A percentile compares a stretch with the other conserved stretches of the same genome.
These are phyloP conservation scores for Eucidaris tribuloides DNA, from an alignment of 35 echinoderm and acorn worm species.

Conservation along the genomic window DNA sequence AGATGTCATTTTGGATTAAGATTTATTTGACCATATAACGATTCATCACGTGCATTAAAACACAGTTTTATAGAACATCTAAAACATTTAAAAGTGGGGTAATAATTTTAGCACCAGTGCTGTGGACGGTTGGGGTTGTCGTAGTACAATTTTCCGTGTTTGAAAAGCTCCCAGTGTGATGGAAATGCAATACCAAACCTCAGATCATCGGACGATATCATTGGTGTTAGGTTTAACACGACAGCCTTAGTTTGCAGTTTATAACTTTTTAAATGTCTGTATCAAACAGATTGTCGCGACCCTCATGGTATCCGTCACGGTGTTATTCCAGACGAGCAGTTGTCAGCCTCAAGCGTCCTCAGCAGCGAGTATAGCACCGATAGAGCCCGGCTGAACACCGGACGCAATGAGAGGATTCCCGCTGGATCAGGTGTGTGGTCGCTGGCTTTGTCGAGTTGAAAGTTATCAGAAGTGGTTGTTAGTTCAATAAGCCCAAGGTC, in stretches of 20 bases:
- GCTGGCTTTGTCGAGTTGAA: no score
- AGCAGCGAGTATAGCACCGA: constrained; percentile 22
- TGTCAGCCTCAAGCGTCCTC: constrained; percentile 34
- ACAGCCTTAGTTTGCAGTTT: not conserved
- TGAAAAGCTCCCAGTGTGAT: not conserved
- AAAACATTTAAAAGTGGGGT: no score
- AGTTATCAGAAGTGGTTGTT: no score
- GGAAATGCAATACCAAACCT: not conserved
- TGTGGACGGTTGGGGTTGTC: not conserved
- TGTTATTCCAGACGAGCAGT: constrained; percentile 62
- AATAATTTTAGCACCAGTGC: no score
- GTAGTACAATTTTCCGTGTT: not conserved
- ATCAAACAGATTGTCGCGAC: constrained; percentile 55
- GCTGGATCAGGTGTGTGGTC: constrained; percentile 71
- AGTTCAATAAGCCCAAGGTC: no score
- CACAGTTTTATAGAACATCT: no score
- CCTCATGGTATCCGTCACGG: constrained; percentile 51
- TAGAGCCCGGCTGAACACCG: constrained; percentile 48
- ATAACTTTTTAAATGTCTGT: not conserved
- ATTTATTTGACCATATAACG: no score
- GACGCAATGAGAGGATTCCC: constrained; percentile 19
- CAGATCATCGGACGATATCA: not conserved
- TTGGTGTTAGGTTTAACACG: not conserved
- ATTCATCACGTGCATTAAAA: no score
- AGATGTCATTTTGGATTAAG: no score